phyloP scores from a whole-genome alignment of 2,113 vertebrate species.

The Eulemur macaco region DNA sequence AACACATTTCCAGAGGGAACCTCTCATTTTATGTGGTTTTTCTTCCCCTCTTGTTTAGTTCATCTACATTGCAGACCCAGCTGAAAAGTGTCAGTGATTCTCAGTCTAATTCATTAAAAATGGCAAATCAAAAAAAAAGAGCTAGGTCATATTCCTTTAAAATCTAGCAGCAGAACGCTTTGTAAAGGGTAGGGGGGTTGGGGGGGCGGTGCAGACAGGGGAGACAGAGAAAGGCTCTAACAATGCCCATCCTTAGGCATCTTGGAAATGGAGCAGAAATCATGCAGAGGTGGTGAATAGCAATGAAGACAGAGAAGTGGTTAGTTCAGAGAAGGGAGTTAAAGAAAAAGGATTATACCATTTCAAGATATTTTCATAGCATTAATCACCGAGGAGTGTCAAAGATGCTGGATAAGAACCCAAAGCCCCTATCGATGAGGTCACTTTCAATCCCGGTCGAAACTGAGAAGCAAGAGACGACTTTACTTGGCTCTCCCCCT shows the following conservation, averaged over 20 bases:
- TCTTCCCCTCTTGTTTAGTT: not conserved
- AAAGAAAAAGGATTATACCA: not conserved
- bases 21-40: not conserved
- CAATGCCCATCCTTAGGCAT: no score
- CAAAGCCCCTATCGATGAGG: not conserved
- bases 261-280: not conserved
- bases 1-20: constrained; percentile 20
- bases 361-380: not conserved
- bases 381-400: not conserved
- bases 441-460: not conserved
- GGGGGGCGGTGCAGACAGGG: not conserved
- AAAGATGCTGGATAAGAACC: not conserved
- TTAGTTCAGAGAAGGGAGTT: not conserved
- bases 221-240: not conserved
- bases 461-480: not conserved
- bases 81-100: not conserved
- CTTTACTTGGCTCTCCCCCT: no score
- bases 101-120: not conserved
- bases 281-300: not conserved
- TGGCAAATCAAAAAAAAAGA: not conserved
- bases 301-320: not conserved
- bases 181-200: not conserved
- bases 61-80: not conserved
- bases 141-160: not conserved
- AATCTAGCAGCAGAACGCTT: not conserved